Evolutionary conservation across 1,140 invertebrate genomes (phyloP).

Genomic region (Camponotus floridanus): DNA sequence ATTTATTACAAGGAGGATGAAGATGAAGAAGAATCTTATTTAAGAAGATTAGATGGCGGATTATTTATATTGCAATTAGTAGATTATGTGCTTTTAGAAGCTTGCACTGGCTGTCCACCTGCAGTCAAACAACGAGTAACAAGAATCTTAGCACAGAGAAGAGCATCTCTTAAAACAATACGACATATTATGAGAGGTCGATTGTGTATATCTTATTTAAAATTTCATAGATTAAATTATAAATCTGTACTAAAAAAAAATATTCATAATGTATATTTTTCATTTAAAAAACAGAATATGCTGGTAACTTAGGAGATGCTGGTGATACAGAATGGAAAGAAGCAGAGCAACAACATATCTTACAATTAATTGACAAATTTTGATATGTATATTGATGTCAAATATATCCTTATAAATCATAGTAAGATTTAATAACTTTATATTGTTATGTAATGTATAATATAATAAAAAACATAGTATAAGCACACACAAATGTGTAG

Average conservation of each 20-base stretch:
- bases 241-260: conserved; percentile 46
- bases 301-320: conserved; percentile 96
- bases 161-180: conserved; percentile 97
- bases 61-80: conserved; percentile 98
- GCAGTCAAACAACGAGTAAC: conserved; percentile 95
- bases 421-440: conserved; percentile 11
- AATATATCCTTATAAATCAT: conserved; percentile 34
- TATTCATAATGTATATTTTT: not conserved
- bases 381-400: conserved; percentile 84
- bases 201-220: conserved; percentile 18
- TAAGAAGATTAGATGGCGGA: conserved; percentile 96
- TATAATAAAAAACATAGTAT: not conserved
- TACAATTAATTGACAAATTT: conserved; percentile 98
- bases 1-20: conserved; percentile 87
- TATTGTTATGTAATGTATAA: conserved; percentile 35
- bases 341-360: conserved; percentile 96
- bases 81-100: conserved; percentile 98
- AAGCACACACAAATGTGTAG: not conserved
- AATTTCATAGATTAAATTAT: not conserved
- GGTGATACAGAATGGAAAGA: conserved; percentile 94
- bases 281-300: conserved; percentile 91
- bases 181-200: conserved; percentile 96
- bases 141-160: conserved; percentile 95
- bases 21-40: conserved; percentile 94
- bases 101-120: conserved; percentile 92